Evolutionary conservation across 2,888 invertebrate genomes (phyloP), one percentile per base, ranked within the genome.

Genomic region (Drosophila formosana): DNA sequence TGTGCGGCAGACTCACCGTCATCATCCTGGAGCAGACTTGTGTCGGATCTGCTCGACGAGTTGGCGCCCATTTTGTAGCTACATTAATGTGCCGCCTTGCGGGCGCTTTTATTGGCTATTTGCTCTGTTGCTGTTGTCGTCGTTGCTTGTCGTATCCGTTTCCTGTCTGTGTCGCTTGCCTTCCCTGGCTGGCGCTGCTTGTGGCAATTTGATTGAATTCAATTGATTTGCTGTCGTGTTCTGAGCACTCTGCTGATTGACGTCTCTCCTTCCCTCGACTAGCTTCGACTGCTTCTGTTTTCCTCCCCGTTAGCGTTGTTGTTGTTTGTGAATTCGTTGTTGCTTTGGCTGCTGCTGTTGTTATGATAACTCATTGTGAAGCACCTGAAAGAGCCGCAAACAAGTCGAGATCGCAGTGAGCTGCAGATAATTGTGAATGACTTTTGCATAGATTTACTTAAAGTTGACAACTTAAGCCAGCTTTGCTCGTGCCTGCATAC

Each of bases 31-130:
- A 91, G 90, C 73, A 91, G 85, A 89, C 83, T 90, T 71, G 90
- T 79, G 81, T 92, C 91, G 72, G 91, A 89, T 85, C 92, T 90
- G 80, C 91, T 90, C 83, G 92, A 92, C 71, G 91, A 88, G 77
- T 90, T 92, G 74, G 91, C 91, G 79, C 92, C 92, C 90, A 92
- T 92, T 77, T 85, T 91, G 77, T 62, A 66, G 73, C 81, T 75
- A 86, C 83, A 83, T 83, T 60, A 86, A 83, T 67, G 72, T 66
- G 65, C 63, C 68, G 68, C 55, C 56, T 68, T 61, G 26, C 41
- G 52, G 63, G 61, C 50, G 78, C 49, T 72, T 72, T 78, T 61
- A 45, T 69, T 63, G 47, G 56, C 63, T 68, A 55, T 63, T 41
- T 49, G 37, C 41, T 49, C 28, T 50, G n/a, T 41, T 37, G 39